Conservation (phyloP, 2,797 vertebrate species). For the Lerista edwardsae region DNA sequence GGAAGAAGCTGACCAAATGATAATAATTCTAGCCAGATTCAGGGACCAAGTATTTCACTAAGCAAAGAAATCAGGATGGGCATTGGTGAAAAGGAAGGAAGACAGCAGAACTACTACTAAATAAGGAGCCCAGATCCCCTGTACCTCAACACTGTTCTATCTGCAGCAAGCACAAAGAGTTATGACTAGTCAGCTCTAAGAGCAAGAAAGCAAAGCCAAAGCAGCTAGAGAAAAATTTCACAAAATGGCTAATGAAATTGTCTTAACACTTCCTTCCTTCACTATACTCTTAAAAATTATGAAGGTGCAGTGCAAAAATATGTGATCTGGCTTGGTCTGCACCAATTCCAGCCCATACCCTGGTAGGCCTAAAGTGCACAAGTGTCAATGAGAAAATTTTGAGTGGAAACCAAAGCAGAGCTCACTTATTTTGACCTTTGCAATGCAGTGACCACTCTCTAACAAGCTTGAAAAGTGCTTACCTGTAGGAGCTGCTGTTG, state of each 20-base stretch:
- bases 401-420: not conserved
- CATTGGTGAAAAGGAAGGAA: not conserved
- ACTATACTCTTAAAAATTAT: no score
- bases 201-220: not conserved
- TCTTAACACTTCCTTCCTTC: no score
- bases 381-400: not conserved
- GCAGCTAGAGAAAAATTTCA: not conserved
- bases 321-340: not conserved
- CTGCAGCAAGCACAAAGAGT: not conserved
- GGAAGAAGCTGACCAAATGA: not conserved
- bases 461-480: not conserved
- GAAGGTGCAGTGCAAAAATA: not conserved
- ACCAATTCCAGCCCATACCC: not conserved
- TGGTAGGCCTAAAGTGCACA: no score
- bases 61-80: not conserved
- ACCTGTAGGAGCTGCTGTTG: conserved; percentile 97
- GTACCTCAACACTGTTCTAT: not conserved
- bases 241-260: no score
- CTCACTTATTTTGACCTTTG: not conserved
- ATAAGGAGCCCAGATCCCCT: not conserved
- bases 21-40: not conserved
- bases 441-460: not conserved
- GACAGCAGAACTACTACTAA: not conserved
- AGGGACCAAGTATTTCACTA: not conserved
- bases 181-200: not conserved